Evolutionary conservation across 2,888 invertebrate species (phyloP).

Genomic region (Tinea trinotella): DNA sequence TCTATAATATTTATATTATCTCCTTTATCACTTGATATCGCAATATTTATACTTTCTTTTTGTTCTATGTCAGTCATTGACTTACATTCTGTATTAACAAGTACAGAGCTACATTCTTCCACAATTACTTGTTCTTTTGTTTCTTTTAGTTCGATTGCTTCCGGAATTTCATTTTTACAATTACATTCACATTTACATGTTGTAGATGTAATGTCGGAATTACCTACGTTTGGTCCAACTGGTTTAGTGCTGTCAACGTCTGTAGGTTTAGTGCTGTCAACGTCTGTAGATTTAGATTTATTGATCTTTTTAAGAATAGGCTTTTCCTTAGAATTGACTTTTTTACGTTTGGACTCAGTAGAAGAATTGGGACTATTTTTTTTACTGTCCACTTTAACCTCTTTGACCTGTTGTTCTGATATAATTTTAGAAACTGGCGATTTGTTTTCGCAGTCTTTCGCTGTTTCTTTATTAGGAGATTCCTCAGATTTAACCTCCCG

Average conservation of each 20-base stretch:
- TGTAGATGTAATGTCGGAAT: conserved; percentile 15
- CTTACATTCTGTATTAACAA: background rate
- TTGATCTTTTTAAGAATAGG: background rate
- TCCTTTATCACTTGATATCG: background rate
- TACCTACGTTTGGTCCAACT: too few relatives aligned
- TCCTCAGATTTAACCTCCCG: too few relatives aligned
- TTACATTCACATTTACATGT: background rate
- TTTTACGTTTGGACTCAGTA: background rate
- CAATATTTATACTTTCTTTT: background rate
- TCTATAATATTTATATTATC: conserved; percentile 26
- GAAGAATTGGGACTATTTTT: too few relatives aligned
- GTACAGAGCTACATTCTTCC: background rate
- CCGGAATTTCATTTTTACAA: conserved; percentile 23
- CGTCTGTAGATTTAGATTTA: background rate
- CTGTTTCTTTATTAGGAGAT: too few relatives aligned
- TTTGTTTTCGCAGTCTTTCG: too few relatives aligned
- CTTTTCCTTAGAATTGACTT: conserved; percentile 13
- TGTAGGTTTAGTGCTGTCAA: background rate
- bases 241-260: background rate
- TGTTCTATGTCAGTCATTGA: background rate
- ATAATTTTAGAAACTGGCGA: too few relatives aligned
- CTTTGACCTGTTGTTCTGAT: too few relatives aligned
- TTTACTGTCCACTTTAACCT: too few relatives aligned
- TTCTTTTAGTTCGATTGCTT: conserved; percentile 27
- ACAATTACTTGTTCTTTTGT: background rate